A percentile compares a stretch with the other conserved stretches of the same genome.
These are phyloP conservation scores for Cryptocephalus primarius DNA, from an alignment of 2,888 invertebrate genomes.

Conservation along the genomic window DNA sequence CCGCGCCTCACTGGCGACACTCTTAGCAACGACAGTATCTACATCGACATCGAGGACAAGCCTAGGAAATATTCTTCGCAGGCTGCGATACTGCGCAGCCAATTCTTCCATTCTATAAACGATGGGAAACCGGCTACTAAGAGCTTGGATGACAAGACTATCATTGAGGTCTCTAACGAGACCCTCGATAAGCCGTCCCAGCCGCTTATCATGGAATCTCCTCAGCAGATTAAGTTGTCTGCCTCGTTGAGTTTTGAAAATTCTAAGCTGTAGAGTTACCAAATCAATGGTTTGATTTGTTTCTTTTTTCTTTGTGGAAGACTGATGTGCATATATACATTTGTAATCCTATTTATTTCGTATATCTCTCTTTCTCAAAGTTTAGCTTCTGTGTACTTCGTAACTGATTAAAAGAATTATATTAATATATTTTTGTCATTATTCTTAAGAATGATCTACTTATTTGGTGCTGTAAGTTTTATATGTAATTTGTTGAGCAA, in stretches of 20 bases:
- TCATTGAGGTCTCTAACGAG: slow-evolving; percentile 33
- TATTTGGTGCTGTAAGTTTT: too few relatives aligned
- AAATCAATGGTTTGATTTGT: too few relatives aligned
- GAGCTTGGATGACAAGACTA: slow-evolving; percentile 31
- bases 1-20: slow-evolving; percentile 19
- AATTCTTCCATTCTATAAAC: slow-evolving; percentile 40
- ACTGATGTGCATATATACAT: too few relatives aligned
- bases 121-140: slow-evolving; percentile 25
- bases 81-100: slow-evolving; percentile 40
- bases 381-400: too few relatives aligned
- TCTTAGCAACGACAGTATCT: slow-evolving; percentile 33
- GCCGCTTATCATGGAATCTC: slow-evolving; percentile 11
- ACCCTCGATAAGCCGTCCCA: slow-evolving; percentile 25
- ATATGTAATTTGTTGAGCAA: too few relatives aligned
- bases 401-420: too few relatives aligned
- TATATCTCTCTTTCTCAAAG: too few relatives aligned
- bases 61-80: slow-evolving; percentile 37
- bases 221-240: slow-evolving; percentile 9
- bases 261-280: slow-evolving; percentile 19
- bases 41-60: slow-evolving; percentile 31
- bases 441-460: too few relatives aligned
- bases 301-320: too few relatives aligned
- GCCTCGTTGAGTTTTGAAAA: slow-evolving; percentile 16
- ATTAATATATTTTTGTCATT: too few relatives aligned
- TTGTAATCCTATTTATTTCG: too few relatives aligned